These are phyloP conservation scores for Florisuga fusca DNA, from an alignment of 2,797 vertebrate species.

Conservation along the genomic window DNA sequence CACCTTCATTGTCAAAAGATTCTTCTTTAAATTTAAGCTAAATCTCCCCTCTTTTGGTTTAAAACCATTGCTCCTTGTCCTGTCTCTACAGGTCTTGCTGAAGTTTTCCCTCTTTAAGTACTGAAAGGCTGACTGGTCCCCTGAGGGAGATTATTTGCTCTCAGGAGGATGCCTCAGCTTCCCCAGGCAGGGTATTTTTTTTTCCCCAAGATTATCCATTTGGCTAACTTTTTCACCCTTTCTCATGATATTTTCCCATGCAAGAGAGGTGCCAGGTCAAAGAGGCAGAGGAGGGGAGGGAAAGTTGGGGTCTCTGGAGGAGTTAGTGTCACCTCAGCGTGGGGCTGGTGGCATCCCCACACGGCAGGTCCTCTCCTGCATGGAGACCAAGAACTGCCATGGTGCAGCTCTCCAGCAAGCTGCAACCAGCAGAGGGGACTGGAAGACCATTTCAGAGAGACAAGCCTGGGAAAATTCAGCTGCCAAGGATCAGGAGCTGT, in stretches of 20 bases:
- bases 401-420: background rate
- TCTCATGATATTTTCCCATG: background rate
- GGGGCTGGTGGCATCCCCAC: background rate
- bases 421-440: constrained; percentile 65
- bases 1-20: no score
- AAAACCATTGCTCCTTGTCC: no score
- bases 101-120: no score
- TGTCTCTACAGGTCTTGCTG: no score
- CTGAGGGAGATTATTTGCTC: accelerated
- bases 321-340: accelerated
- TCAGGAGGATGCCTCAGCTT: background rate
- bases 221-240: background rate
- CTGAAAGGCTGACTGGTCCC: accelerated
- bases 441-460: background rate
- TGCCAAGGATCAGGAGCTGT: background rate
- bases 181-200: background rate
- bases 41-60: no score
- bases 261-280: background rate
- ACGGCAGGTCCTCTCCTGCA: accelerated
- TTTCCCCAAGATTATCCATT: background rate
- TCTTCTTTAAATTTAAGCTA: no score
- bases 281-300: no score
- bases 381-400: background rate
- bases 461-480: background rate
- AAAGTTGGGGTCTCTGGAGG: background rate